Evolutionary conservation across 2,888 invertebrate species (phyloP).

Genomic region (Allygus modestus): DNA sequence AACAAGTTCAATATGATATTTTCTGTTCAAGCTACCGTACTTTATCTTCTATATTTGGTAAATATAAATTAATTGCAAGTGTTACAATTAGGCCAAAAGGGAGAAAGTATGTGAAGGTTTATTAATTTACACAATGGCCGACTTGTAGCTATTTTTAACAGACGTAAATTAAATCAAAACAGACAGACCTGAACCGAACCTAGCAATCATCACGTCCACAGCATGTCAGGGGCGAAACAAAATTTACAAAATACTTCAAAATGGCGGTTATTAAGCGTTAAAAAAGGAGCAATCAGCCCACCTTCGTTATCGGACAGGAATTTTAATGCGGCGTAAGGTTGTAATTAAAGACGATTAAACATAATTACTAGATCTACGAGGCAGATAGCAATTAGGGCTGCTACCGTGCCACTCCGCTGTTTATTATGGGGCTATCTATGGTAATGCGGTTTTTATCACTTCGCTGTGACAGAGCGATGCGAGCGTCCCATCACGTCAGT

Average conservation of each 20-base stretch:
- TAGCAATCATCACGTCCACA: not conserved
- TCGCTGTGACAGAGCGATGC: not conserved
- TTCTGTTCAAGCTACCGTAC: no score
- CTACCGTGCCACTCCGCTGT: conserved; percentile 23
- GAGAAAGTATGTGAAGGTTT: no score
- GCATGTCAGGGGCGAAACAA: not conserved
- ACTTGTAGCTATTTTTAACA: no score
- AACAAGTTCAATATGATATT: no score
- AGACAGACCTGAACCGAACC: no score
- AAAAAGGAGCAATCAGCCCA: conserved; percentile 11
- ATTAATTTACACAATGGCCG: no score
- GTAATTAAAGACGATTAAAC: conserved; percentile 36
- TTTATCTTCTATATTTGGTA: no score
- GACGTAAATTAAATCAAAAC: no score
- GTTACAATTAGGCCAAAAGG: no score
- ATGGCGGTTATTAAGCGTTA: conserved; percentile 24
- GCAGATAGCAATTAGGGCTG: conserved; percentile 28
- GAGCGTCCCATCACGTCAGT: not conserved
- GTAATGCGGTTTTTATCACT: conserved; percentile 29
- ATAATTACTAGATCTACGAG: conserved; percentile 22
- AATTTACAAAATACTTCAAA: conserved; percentile 10
- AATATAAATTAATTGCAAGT: no score
- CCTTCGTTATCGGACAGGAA: not conserved
- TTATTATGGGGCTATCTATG: conserved; percentile 22
- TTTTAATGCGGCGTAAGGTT: conserved; percentile 16